Base-by-base conservation (phyloP, 2,888 invertebrate species). In the Eumerus sabulonum region DNA sequence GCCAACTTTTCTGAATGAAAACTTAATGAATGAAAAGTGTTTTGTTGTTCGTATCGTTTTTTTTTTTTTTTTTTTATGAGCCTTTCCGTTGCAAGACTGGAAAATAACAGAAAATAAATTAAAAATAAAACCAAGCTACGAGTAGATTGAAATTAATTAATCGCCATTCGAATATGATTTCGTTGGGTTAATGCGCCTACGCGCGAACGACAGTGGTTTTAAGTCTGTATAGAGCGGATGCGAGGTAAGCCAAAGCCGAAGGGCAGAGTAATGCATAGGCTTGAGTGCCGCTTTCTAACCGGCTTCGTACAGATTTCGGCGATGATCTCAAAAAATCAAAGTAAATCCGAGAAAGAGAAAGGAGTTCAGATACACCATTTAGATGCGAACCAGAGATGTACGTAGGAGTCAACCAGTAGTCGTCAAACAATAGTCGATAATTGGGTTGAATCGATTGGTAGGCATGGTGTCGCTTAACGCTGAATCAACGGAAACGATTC, bases 111-210 rank as follows among this genome's bases (percentile, higher is more conserved):
- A 70, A 64, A 64, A 60, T 59, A 76, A 76, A 68, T 68, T 68
- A 68, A 76, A 27, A 62, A 53, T 64, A 70, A 64, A 76, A 53
- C 47, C 57, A 76, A 54, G 27, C 57, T 35, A 76, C 71, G n/a
- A n/a, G n/a, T n/a, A n/a, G n/a, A 76, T 76, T 76, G 59, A 66
- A 76, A 76, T 76, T 71, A 76, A 71, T 76, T 76, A 76, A 71
- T 76, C 71, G 76, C 68, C 76, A 48, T 76, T 71, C 64, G 71
- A 72, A 71, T 71, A 66, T 66, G 66, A 72, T 72, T 66, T 71
- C 66, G 64, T 66, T 72, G 44, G 51, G 27, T 27, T 27, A 62
- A 42, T 70, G 76, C 63, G 70, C 76, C 76, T 76, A 67, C 74
- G 51, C 72, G 35, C n/a, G 12, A 9, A 3, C 51, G 38, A 42